These are phyloP conservation scores for Phalangium opilio DNA, from an alignment of 2,888 invertebrate genomes.

Conservation along the genomic window DNA sequence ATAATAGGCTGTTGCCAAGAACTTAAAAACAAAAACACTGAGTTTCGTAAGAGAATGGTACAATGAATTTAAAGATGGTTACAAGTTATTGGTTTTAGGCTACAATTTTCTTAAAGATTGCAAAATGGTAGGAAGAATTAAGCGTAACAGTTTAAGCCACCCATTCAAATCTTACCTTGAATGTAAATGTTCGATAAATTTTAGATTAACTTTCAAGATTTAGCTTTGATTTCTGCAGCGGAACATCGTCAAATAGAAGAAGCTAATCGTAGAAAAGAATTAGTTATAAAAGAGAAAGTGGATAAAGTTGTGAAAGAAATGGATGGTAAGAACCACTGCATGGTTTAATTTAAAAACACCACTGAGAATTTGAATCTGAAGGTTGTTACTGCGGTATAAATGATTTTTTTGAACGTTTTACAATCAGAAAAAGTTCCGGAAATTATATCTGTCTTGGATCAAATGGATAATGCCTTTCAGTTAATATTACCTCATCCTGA, in stretches of 20 bases:
- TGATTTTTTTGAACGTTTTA: no score
- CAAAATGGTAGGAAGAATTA: slow-evolving; percentile 29
- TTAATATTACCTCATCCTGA: slow-evolving; percentile 29
- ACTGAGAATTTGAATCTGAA: no score
- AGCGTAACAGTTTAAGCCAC: no score
- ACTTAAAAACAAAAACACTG: slow-evolving; percentile 33
- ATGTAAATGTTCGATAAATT: no score
- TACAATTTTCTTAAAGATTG: slow-evolving; percentile 34
- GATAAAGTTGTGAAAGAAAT: slow-evolving; percentile 27
- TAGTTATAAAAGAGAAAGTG: slow-evolving; percentile 25
- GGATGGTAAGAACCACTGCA: slow-evolving; percentile 24
- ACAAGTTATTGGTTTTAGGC: slow-evolving; percentile 35
- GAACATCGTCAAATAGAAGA: slow-evolving; percentile 27
- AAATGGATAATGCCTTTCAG: slow-evolving; percentile 32
- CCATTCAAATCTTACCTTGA: no score
- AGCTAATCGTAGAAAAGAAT: slow-evolving; percentile 24
- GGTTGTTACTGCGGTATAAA: no score
- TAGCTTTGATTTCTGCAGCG: slow-evolving; percentile 26
- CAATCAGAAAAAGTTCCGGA: slow-evolving; percentile 28
- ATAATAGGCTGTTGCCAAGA: slow-evolving; percentile 28
- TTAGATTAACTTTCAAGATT: slow-evolving; percentile 32
- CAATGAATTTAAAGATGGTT: slow-evolving; percentile 33
- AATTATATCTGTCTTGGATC: slow-evolving; percentile 27
- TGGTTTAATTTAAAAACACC: no score
- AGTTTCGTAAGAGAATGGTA: slow-evolving; percentile 38